Base-by-base conservation (phyloP, 2,888 invertebrate species). In the Epicampocera succincta region DNA sequence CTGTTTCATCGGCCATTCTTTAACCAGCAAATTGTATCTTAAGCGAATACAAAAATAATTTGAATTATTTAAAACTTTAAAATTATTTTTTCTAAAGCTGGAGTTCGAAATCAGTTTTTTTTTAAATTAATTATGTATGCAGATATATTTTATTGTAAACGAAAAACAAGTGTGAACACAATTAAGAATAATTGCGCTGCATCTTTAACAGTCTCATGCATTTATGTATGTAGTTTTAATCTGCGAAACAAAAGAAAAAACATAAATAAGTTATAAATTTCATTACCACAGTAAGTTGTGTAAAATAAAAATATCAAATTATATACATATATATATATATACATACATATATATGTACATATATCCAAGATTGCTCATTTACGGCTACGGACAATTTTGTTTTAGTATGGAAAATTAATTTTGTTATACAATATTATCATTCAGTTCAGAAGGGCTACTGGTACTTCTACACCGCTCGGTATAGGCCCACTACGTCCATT, bases 211-310 rank as follows among this genome's bases (percentile, higher is more conserved):
- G 44, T 15, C 44, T 44, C 15, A 42, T 6, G 12, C 42, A n/a
- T 11, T 17, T 42, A 3, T 48, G 17, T 9, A 25, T 40, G 50
- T 52, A 42, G 6, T 42, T 56, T 48, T 19, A 48, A 56, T 33
- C 68, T 69, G 44, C 33, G 44, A 69, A 69, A 56, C 68, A 56
- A 63, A 63, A 46, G 56, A 69, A 46, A 69, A 56, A 17, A 54
- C 12, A 33, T 9, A 58, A 25, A 13, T 25, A 13, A 50, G 13
- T 50, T 21, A 56, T 5, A n/a, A 33, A 33, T 15, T 54, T 29
- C 4, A 21, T 54, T 38, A 58, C 46, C 46, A 48, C 33, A 33
- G 33, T 8, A 33, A 33, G n/a, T n/a, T n/a, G n/a, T n/a, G n/a
- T n/a, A n/a, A n/a, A n/a, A n/a, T n/a, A n/a, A n/a, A n/a, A n/a